phyloP scores from a whole-genome alignment of 2,797 vertebrate species.

The Sebastes wilsoni region DNA sequence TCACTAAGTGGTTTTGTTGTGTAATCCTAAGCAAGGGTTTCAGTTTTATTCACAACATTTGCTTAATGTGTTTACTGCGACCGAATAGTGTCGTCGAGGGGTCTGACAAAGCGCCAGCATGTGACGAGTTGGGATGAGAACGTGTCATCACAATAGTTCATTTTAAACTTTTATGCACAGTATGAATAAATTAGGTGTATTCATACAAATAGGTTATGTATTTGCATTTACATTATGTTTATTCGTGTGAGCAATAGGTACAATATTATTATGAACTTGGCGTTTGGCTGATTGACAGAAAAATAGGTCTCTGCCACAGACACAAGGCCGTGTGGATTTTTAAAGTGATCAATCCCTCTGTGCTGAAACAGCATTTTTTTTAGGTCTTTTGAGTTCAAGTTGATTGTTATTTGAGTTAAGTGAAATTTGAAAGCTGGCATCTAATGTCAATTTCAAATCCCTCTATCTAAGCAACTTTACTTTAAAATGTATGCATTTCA shows the following conservation, averaged over 20 bases:
- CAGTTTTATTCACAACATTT: too few relatives aligned
- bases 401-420: neutral
- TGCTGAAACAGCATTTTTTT: constrained; percentile 1
- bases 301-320: constrained; percentile 35
- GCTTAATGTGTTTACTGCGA: too few relatives aligned
- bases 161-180: neutral
- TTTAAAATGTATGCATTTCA: neutral
- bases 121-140: too few relatives aligned
- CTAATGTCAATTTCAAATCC: neutral
- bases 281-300: constrained; percentile 22
- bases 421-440: neutral
- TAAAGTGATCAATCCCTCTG: neutral
- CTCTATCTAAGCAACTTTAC: neutral
- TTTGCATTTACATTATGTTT: neutral
- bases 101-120: too few relatives aligned
- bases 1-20: too few relatives aligned
- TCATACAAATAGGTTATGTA: neutral
- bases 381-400: neutral
- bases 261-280: neutral
- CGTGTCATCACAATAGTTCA: neutral
- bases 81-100: too few relatives aligned
- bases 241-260: neutral
- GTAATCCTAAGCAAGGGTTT: too few relatives aligned
- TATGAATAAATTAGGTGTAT: neutral
- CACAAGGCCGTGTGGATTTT: neutral